A percentile compares a stretch with the other conserved stretches of the same genome.
phyloP scores from a whole-genome alignment of 2,113 vertebrate genomes.

The Suricata suricatta region DNA sequence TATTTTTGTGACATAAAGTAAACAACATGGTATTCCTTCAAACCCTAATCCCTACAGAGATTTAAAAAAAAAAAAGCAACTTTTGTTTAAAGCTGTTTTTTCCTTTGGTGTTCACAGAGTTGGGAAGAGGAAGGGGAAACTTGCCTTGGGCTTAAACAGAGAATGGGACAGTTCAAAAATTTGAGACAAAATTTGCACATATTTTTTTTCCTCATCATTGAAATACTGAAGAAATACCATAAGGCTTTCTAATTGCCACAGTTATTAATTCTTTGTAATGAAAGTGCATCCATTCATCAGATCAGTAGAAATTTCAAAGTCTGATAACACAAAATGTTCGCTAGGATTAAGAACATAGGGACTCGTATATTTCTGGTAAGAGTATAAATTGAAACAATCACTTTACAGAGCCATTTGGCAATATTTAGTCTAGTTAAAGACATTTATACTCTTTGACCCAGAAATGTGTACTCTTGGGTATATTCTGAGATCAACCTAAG shows the following conservation, averaged over 20 bases:
- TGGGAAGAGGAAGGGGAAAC: neutral
- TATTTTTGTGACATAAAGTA: constrained; percentile 46
- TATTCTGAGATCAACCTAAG: neutral
- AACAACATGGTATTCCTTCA: constrained; percentile 16
- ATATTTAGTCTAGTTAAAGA: neutral
- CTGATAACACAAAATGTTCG: neutral
- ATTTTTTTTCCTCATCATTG: neutral
- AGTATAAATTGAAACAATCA: neutral
- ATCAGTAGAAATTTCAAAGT: neutral
- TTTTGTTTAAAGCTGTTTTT: constrained; percentile 51
- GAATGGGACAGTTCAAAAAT: constrained; percentile 1
- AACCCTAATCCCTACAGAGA: neutral
- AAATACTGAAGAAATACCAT: neutral
- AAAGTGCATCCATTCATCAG: neutral
- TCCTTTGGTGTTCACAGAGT: neutral
- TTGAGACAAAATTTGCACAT: neutral
- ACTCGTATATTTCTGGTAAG: neutral
- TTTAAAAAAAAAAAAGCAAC: neutral
- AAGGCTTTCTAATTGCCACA: neutral
- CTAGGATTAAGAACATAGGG: neutral
- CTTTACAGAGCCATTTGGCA: neutral
- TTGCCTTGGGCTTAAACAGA: constrained; percentile 12
- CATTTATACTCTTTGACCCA: neutral
- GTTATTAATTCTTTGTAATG: constrained; percentile 13
- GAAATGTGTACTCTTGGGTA: neutral